A percentile compares a stretch with the other conserved stretches of the same genome.
Evolutionary conservation across 2,797 vertebrate species (phyloP).

Genomic region (Micromesistius poutassou): DNA sequence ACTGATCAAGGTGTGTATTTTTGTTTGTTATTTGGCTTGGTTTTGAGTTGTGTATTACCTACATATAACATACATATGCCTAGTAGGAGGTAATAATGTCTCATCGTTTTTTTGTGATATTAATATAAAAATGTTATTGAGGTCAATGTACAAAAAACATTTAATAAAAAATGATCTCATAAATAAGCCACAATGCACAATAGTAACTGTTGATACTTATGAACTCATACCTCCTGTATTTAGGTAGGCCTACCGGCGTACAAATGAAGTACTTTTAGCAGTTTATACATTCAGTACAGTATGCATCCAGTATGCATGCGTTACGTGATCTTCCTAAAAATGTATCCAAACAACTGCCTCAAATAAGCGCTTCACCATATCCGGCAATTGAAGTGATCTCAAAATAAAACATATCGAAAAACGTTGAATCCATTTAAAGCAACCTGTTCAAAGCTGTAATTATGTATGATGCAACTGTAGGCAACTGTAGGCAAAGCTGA

Average conservation of each 20-base stretch:
- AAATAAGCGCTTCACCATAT: neutral
- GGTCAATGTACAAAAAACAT: too few species aligned
- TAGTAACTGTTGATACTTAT: neutral
- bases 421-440: neutral
- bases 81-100: neutral
- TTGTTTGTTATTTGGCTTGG: neutral
- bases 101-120: neutral
- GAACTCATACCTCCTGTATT: neutral
- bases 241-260: neutral
- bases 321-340: neutral
- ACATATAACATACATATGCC: neutral
- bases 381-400: neutral
- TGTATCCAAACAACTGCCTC: neutral
- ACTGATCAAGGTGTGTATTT: conserved; percentile 78
- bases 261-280: neutral
- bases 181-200: neutral
- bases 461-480: neutral
- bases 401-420: neutral
- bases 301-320: too few species aligned
- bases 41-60: neutral
- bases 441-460: neutral
- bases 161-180: neutral
- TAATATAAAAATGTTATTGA: neutral
- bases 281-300: neutral
- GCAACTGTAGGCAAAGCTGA: neutral